Conservation (phyloP, 1,140 invertebrate genomes). For the Trichonephila clavata region DNA sequence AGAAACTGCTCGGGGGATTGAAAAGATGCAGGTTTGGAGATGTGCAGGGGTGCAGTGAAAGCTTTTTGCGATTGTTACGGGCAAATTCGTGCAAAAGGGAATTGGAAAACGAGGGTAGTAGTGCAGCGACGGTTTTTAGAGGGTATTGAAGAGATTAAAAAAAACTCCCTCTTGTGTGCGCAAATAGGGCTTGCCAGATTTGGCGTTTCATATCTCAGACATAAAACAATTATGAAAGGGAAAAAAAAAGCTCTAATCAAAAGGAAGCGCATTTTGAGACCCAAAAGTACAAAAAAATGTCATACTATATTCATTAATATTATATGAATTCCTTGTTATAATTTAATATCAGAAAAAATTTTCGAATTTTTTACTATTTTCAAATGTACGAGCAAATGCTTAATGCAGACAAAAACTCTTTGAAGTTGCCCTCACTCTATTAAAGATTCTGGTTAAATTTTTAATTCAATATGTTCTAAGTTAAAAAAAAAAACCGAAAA, state of each 20-base stretch:
- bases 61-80: constrained; percentile 47
- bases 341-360: not conserved
- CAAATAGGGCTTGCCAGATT: not conserved
- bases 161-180: not conserved
- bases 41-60: constrained; percentile 35
- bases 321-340: too few relatives aligned
- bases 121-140: not conserved
- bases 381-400: not conserved
- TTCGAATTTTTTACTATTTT: not conserved
- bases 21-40: constrained; percentile 38
- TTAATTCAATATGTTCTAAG: too few relatives aligned
- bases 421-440: too few relatives aligned
- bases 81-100: constrained; percentile 57
- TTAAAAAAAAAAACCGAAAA: too few relatives aligned
- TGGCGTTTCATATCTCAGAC: not conserved
- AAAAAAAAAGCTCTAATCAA: too few relatives aligned
- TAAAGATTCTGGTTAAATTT: too few relatives aligned
- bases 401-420: not conserved
- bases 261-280: too few relatives aligned
- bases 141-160: not conserved
- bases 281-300: too few relatives aligned
- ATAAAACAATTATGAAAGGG: not conserved
- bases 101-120: constrained; percentile 49
- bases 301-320: too few relatives aligned
- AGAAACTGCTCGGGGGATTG: constrained; percentile 28